Evolutionary conservation across 2,888 invertebrate species (phyloP).

Genomic region (Drosophila neonasuta): DNA sequence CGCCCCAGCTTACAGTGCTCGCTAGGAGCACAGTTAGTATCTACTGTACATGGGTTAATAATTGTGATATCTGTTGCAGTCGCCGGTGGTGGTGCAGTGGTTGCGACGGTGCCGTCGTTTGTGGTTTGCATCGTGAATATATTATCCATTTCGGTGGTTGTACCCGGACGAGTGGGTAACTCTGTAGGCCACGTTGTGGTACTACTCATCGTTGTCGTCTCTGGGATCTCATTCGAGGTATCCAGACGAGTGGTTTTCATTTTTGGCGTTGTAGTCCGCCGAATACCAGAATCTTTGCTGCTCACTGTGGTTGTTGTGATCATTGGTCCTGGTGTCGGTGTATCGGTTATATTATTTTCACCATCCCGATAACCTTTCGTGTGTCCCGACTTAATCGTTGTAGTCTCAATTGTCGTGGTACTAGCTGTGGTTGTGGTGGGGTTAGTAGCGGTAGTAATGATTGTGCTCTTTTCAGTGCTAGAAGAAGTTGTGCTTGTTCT

Average conservation of each 20-base stretch:
- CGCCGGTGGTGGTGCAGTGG: conserved; percentile 59
- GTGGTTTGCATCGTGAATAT: conserved; percentile 54
- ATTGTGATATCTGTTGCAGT: conserved; percentile 74
- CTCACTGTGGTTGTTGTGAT: conserved; percentile 57
- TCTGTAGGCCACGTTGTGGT: conserved; percentile 60
- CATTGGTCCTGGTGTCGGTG: conserved; percentile 58
- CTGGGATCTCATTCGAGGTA: conserved; percentile 78
- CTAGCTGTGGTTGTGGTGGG: conserved; percentile 55
- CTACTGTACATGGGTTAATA: conserved; percentile 83
- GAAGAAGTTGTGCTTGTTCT: conserved; percentile 62
- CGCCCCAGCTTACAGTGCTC: conserved; percentile 85
- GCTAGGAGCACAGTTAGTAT: conserved; percentile 85
- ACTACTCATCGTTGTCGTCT: conserved; percentile 57
- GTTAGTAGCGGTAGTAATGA: conserved; percentile 72
- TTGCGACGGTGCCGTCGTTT: conserved; percentile 21
- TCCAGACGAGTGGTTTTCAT: conserved; percentile 81
- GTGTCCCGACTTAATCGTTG: conserved; percentile 76
- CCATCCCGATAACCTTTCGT: conserved; percentile 82
- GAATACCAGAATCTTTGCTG: conserved; percentile 55
- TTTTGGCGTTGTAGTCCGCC: conserved; percentile 73
- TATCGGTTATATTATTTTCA: conserved; percentile 81
- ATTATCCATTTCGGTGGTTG: conserved; percentile 70
- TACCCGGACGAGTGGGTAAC: conserved; percentile 68
- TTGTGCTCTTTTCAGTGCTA: conserved; percentile 42
- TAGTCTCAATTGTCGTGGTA: conserved; percentile 60